Conservation (phyloP, 1,140 invertebrate species). For the Phymastichus coffea region DNA sequence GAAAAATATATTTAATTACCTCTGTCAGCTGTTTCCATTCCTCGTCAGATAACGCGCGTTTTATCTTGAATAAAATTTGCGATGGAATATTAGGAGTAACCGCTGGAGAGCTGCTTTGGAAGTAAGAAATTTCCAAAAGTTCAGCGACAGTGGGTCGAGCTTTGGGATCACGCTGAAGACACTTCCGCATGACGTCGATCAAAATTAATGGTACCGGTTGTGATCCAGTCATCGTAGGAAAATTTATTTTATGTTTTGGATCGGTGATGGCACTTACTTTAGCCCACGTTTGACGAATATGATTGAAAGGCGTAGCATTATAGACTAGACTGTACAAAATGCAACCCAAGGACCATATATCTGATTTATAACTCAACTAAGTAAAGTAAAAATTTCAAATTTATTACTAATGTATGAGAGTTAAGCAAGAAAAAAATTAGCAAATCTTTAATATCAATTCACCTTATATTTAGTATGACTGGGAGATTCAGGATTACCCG, state of each 20-base stretch:
- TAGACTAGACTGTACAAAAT: conserved; percentile 94
- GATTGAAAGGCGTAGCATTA: conserved; percentile 86
- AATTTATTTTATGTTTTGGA: conserved; percentile 73
- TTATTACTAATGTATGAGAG: conserved; percentile 7
- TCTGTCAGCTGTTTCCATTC: conserved; percentile 48
- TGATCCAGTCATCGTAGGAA: conserved; percentile 57
- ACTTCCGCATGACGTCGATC: conserved; percentile 65
- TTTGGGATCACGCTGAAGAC: conserved; percentile 71
- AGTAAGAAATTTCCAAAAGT: conserved; percentile 68
- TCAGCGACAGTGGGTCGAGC: conserved; percentile 71
- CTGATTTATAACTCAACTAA: conserved; percentile 90
- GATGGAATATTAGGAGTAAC: conserved; percentile 32
- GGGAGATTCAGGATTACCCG: conserved; percentile 47
- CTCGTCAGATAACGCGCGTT: conserved; percentile 38
- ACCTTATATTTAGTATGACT: conserved; percentile 52
- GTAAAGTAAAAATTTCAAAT: background rate
- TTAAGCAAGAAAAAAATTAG: background rate
- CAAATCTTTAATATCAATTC: conserved; percentile 1
- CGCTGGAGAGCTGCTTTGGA: conserved; percentile 22
- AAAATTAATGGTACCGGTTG: conserved; percentile 54
- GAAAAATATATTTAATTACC: conserved; percentile 33
- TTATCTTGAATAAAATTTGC: conserved; percentile 45
- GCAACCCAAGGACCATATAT: conserved; percentile 97
- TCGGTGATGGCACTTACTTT: conserved; percentile 85
- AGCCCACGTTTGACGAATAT: conserved; percentile 71